phyloP scores from a whole-genome alignment of 1,140 invertebrate genomes.

The Cecropterus lyciades region DNA sequence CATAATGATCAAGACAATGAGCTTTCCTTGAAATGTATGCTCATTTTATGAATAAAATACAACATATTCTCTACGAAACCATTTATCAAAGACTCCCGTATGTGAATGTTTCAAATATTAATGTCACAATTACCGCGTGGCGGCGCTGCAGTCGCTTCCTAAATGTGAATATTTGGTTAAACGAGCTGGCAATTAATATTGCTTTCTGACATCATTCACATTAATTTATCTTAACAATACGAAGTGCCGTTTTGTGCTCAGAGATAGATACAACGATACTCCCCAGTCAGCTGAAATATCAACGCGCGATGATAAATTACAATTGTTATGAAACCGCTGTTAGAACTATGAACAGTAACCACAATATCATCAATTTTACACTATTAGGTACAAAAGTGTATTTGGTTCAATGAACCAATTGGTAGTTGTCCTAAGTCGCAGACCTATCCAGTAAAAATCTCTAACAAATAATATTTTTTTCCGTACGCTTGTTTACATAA shows the following conservation, averaged over 20 bases:
- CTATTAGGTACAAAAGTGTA: no score
- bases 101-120: conserved; percentile 48
- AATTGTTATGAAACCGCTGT: conserved; percentile 6
- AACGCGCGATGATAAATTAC: conserved; percentile 10
- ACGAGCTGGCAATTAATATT: not conserved
- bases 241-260: conserved; percentile 21
- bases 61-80: conserved; percentile 8
- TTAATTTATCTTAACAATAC: conserved; percentile 61
- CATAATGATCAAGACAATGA: not conserved
- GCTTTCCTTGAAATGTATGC: not conserved
- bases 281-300: conserved; percentile 19
- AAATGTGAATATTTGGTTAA: conserved; percentile 21
- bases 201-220: conserved; percentile 51
- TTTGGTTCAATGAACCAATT: no score
- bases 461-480: no score
- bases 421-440: no score
- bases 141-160: conserved; percentile 42
- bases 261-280: conserved; percentile 11
- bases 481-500: no score
- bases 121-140: conserved; percentile 48
- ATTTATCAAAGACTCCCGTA: conserved; percentile 41
- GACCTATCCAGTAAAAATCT: no score
- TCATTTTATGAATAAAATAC: conserved; percentile 32
- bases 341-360: not conserved
- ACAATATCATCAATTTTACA: no score